Evolutionary conservation across 2,888 invertebrate genomes (phyloP).

Genomic region (Piscicola geometra): DNA sequence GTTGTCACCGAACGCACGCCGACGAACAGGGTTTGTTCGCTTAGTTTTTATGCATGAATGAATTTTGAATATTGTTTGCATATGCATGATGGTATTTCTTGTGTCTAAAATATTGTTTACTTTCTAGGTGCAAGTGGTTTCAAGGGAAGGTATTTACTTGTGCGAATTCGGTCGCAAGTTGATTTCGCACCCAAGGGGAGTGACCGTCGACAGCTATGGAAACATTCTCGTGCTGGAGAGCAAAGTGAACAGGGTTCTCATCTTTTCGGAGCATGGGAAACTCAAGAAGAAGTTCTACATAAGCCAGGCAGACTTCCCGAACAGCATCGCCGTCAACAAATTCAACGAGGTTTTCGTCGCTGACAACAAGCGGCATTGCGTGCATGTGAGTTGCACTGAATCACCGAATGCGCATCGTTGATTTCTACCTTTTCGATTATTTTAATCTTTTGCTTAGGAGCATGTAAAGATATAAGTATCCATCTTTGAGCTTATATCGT

Average conservation of each 20-base stretch:
- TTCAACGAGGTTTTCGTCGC: constrained; percentile 99
- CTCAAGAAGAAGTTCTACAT: constrained; percentile 82
- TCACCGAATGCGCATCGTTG: too few relatives aligned
- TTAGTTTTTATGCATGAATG: background rate
- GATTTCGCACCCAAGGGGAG: constrained; percentile 95
- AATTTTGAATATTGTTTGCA: background rate
- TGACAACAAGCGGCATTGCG: constrained; percentile 98
- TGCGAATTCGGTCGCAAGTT: constrained; percentile 98
- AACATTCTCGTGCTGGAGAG: constrained; percentile 98
- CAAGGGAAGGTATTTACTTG: constrained; percentile 97
- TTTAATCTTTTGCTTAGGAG: too few relatives aligned
- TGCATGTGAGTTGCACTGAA: constrained; percentile 65
- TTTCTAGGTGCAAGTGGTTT: constrained; percentile 69
- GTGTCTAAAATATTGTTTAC: too few relatives aligned
- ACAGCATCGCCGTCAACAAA: constrained; percentile 98
- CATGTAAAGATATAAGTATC: too few relatives aligned
- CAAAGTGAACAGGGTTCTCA: constrained; percentile 79
- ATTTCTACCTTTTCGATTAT: too few relatives aligned
- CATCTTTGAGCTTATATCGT: background rate
- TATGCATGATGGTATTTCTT: too few relatives aligned
- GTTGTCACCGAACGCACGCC: constrained; percentile 94
- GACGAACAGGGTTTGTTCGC: constrained; percentile 79
- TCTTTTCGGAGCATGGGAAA: constrained; percentile 94
- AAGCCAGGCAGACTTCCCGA: constrained; percentile 91
- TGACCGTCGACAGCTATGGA: constrained; percentile 96